These are phyloP conservation scores for Megalonaias nervosa DNA, from an alignment of 1,140 invertebrate genomes.

Conservation along the genomic window DNA sequence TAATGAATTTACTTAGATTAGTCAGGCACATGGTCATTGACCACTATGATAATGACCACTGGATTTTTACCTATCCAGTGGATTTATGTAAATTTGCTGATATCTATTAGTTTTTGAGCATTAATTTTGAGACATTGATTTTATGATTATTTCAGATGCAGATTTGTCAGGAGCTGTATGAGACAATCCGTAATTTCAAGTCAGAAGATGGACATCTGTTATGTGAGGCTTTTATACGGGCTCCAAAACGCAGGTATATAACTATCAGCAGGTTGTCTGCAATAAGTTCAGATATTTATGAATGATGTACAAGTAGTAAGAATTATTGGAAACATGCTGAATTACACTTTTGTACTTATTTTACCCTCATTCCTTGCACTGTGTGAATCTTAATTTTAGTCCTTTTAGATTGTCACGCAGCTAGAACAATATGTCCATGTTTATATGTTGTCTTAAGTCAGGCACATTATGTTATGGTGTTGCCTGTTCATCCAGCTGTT, in stretches of 20 bases:
- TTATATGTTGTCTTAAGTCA: background rate
- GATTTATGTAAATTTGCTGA: background rate
- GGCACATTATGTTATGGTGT: too few relatives aligned
- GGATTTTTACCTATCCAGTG: background rate
- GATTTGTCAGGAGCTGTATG: slow-evolving; percentile 93
- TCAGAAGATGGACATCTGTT: slow-evolving; percentile 92
- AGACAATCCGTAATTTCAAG: slow-evolving; percentile 90
- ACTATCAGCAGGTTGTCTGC: background rate
- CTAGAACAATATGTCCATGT: background rate
- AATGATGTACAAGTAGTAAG: background rate
- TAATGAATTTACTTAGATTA: background rate
- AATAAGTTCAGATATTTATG: background rate
- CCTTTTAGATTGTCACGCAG: background rate
- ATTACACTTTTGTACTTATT: background rate
- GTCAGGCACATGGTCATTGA: background rate
- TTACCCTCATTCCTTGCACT: background rate
- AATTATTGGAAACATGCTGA: background rate
- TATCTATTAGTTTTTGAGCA: background rate
- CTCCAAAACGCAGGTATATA: slow-evolving; percentile 85
- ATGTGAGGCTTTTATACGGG: slow-evolving; percentile 95
- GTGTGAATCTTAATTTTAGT: background rate
- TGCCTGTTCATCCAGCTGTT: too few relatives aligned
- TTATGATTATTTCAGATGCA: slow-evolving; percentile 73
- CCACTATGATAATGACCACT: background rate
- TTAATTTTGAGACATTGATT: background rate